Base-by-base conservation (phyloP, 1,140 invertebrate species). In the Philopotamus ludificatus region DNA sequence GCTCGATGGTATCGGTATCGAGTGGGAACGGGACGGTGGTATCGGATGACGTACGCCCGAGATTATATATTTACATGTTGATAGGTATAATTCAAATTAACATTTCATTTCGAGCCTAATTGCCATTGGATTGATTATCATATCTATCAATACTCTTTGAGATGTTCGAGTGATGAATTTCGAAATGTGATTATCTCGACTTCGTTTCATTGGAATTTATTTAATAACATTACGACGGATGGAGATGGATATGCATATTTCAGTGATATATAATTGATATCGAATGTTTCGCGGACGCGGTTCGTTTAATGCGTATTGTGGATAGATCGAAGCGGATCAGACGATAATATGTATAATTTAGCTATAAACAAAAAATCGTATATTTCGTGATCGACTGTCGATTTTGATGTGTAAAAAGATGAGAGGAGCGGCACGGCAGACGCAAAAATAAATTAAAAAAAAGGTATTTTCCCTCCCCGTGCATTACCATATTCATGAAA, bases 401-500 rank as follows among this genome's bases (percentile, higher is more conserved):
- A n/a, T n/a, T n/a, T n/a, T n/a, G n/a, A n/a, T n/a, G n/a, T n/a
- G n/a, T n/a, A n/a, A n/a, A n/a, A n/a, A n/a, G n/a, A n/a, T n/a
- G n/a, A n/a, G n/a, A n/a, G n/a, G n/a, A n/a, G n/a, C n/a, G n/a
- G n/a, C n/a, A 7, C 28, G 28, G 12, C 28, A 34, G 28, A 34
- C 28, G 12, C 28, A 34, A 34, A 34, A 34, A 34, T 12, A 34
- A 34, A 34, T 4, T 4, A 34, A 34, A 7, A 34, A 34, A 34
- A 12, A 34, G 12, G 4, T 34, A 34, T 34, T 34, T 34, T 34
- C 4, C n/a, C n/a, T 7, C 4, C 28, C 4, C 28, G 28, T n/a
- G 28, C 28, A 64, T 64, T 64, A 60, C 47, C 60, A 63, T 68
- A 65, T 65, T 68, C 62, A 57, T 65, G 25, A 23, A 65, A 65